Percentiles rank a stretch among this genome's conserved stretches.
These are phyloP conservation scores for Ondatra zibethicus DNA, from an alignment of 2,113 vertebrate genomes.

Conservation along the genomic window DNA sequence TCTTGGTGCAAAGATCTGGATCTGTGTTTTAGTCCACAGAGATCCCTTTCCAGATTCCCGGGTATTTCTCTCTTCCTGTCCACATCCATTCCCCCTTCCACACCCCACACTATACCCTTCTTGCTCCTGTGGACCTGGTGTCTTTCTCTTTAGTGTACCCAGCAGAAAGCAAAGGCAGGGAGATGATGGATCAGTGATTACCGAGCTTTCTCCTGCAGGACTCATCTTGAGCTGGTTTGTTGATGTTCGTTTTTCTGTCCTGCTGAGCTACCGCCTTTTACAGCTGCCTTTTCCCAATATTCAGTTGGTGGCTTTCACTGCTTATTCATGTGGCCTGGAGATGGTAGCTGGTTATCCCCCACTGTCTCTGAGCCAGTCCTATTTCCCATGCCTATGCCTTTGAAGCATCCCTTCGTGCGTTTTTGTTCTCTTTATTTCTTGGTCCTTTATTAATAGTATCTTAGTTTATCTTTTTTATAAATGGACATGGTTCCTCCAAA, in stretches of 20 bases:
- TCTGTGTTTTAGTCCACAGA: not conserved
- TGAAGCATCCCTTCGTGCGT: not conserved
- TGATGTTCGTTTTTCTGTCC: not conserved
- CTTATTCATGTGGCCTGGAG: not conserved
- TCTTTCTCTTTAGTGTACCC: not conserved
- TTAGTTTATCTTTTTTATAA: not conserved
- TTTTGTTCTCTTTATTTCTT: not conserved
- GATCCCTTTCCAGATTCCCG: not conserved
- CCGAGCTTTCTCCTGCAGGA: not conserved
- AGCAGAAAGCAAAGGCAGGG: not conserved
- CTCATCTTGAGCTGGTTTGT: not conserved
- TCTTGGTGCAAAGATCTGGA: not conserved
- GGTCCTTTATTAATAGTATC: not conserved
- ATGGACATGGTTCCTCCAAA: not conserved
- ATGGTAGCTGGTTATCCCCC: not conserved
- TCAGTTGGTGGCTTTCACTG: fast-evolving
- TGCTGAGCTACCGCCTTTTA: not conserved
- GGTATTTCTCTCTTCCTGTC: fast-evolving
- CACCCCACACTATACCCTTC: fast-evolving
- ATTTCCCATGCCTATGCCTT: not conserved
- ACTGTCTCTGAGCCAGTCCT: too few species aligned
- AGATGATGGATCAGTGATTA: not conserved
- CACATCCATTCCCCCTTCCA: not conserved
- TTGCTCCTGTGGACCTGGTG: not conserved
- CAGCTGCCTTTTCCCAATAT: not conserved